phyloP scores from a whole-genome alignment of 2,797 vertebrate genomes.

The Hydrophis major region DNA sequence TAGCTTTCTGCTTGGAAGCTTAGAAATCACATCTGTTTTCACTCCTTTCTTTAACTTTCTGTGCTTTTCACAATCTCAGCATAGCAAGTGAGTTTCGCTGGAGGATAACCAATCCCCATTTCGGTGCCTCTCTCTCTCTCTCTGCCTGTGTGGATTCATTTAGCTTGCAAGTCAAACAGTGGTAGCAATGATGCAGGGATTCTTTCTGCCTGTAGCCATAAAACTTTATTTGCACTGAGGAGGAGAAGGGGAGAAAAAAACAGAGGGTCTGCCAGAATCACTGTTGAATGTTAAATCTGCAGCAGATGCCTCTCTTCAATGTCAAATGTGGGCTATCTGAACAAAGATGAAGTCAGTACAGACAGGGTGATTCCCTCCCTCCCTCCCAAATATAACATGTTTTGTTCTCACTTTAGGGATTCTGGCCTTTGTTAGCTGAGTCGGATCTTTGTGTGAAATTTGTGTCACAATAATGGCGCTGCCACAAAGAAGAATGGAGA shows the following conservation, averaged over 20 bases:
- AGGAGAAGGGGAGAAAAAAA: slow-evolving; percentile 6
- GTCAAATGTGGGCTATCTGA: slow-evolving; percentile 7
- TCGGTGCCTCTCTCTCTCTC: not conserved
- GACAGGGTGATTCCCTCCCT: not conserved
- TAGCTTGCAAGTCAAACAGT: slow-evolving; percentile 31
- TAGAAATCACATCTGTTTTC: slow-evolving; percentile 38
- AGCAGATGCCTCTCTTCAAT: slow-evolving; percentile 18
- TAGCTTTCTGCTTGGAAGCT: slow-evolving; percentile 45
- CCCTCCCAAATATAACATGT: not conserved
- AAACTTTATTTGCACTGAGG: slow-evolving; percentile 32
- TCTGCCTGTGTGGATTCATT: slow-evolving; percentile 46
- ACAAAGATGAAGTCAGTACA: not conserved
- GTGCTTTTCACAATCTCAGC: slow-evolving; percentile 24
- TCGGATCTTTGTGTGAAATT: slow-evolving; percentile 16
- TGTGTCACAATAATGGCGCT: slow-evolving; percentile 2
- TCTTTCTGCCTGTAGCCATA: slow-evolving; percentile 43
- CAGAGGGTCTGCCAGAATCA: slow-evolving; percentile 22
- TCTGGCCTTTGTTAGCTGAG: slow-evolving; percentile 16
- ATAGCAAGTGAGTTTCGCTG: slow-evolving; percentile 16
- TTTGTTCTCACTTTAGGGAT: slow-evolving; percentile 36
- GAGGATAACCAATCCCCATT: slow-evolving; percentile 7
- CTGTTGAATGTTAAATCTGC: slow-evolving; percentile 4
- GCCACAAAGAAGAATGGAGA: not conserved
- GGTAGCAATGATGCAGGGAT: slow-evolving; percentile 27
- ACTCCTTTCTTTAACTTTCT: not conserved